A percentile compares a stretch with the other conserved stretches of the same genome.
These are phyloP conservation scores for Eudyptes chrysolophus DNA, from an alignment of 2,113 vertebrate species.

Conservation along the genomic window DNA sequence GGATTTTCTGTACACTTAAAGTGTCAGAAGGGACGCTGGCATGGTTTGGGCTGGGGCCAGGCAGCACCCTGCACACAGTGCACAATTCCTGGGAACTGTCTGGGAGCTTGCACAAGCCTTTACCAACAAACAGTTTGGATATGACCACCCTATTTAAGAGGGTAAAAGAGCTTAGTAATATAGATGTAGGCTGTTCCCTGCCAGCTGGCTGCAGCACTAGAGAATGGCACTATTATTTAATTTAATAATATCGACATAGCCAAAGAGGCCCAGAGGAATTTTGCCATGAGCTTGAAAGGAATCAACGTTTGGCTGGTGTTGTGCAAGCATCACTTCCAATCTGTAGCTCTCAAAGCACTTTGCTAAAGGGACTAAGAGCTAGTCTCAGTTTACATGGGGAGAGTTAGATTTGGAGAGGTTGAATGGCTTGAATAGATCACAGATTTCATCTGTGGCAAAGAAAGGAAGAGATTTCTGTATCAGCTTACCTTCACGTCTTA, in stretches of 20 bases:
- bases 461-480: not conserved
- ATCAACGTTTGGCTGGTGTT: not conserved
- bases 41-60: not conserved
- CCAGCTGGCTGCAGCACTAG: constrained; percentile 20
- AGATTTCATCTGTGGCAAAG: not conserved
- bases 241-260: constrained; percentile 9
- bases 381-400: not conserved
- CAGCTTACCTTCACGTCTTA: not conserved
- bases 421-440: not conserved
- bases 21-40: not conserved
- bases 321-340: constrained; percentile 39
- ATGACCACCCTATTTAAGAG: not conserved
- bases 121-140: not conserved
- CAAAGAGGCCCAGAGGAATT: constrained; percentile 30
- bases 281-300: constrained; percentile 30
- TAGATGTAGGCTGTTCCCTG: not conserved
- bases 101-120: not conserved
- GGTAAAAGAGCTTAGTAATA: not conserved
- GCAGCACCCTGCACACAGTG: not conserved
- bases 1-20: not conserved
- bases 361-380: not conserved
- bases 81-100: not conserved
- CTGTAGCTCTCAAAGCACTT: not conserved
- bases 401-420: not conserved
- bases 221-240: constrained; percentile 1